Conservation (phyloP, 2,888 invertebrate species). For the Fragum fragum region DNA sequence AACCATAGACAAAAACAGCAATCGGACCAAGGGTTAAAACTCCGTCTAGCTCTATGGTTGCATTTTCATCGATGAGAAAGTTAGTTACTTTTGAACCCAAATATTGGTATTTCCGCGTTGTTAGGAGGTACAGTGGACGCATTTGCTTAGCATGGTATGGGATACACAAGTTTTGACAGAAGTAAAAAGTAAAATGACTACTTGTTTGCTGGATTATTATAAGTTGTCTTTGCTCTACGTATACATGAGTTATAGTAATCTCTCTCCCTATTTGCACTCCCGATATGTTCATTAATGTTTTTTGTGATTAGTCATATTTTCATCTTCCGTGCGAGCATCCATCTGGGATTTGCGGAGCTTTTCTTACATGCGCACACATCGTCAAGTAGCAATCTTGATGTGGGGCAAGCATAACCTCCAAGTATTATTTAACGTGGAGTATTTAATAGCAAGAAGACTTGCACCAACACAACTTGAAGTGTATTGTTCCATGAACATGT, state of each 20-base stretch:
- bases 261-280: conserved; percentile 20
- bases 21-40: too few species aligned
- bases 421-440: conserved; percentile 34
- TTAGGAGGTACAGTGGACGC: too few species aligned
- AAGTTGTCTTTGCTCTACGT: conserved; percentile 10
- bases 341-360: conserved; percentile 19
- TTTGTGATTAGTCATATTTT: conserved; percentile 30
- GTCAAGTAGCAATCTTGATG: conserved; percentile 32
- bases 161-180: conserved; percentile 35
- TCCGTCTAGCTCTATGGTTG: too few species aligned
- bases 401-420: conserved; percentile 42
- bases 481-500: conserved; percentile 2
- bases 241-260: conserved; percentile 17
- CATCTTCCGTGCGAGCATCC: conserved; percentile 32
- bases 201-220: not conserved
- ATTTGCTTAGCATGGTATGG: too few species aligned
- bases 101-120: too few species aligned
- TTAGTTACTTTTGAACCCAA: too few species aligned
- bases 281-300: conserved; percentile 28
- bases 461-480: not conserved
- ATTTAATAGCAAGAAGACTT: not conserved
- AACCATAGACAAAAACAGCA: too few species aligned
- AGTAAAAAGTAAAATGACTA: conserved; percentile 47
- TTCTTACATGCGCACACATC: conserved; percentile 47
- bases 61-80: too few species aligned